Base-by-base conservation (phyloP, 2,113 vertebrate species). In the Phylloscopus whistleri region DNA sequence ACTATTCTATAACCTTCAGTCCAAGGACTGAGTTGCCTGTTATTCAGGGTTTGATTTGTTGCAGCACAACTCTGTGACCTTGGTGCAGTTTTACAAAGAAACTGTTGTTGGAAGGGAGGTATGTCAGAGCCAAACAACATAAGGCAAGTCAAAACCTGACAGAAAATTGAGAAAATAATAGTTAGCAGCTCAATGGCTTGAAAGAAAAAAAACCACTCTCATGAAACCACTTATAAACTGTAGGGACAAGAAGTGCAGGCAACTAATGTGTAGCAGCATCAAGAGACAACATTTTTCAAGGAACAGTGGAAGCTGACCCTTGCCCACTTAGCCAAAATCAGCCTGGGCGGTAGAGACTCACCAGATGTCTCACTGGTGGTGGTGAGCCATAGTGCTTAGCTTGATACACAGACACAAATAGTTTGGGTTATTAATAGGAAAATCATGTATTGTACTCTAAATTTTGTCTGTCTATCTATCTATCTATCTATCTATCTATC, bases 231-330 rank as follows among this genome's bases (percentile, higher is more conserved):
- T 67, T 51, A 39, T 3, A 41, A 69, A 35, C 43, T 24, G 19
- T 20, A 39, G 31, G 26, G 18, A 66, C 52, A 77, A 59, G 16
- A 67, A 75, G 31, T n/a, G 4, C 13, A 37, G 5, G 18, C 7
- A 55, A 26, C 8, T 16, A 51, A 23, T 7, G 10, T 26, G 16
- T 9, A 33, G 11, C 23, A 88, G 4, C 49, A 72, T 13, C 9
- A 76, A 75, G 26, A 83, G 13, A 4, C 21, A 83, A 5, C 1
- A 3, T 1, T 59, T 63, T 79, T 13, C 33, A 68, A 56, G 24
- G 27, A 12, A 33, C 1, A 0, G 9, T 55, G 43, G 10, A 68
- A 16, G 9, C 0, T 70, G 43, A 51, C 11, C 30, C 6, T 53
- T 59, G 12, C 16, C 2, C 11, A 33, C 8, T 48, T 51, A 18